Conservation (phyloP, 2,113 vertebrate genomes). For the Mellivora capensis region DNA sequence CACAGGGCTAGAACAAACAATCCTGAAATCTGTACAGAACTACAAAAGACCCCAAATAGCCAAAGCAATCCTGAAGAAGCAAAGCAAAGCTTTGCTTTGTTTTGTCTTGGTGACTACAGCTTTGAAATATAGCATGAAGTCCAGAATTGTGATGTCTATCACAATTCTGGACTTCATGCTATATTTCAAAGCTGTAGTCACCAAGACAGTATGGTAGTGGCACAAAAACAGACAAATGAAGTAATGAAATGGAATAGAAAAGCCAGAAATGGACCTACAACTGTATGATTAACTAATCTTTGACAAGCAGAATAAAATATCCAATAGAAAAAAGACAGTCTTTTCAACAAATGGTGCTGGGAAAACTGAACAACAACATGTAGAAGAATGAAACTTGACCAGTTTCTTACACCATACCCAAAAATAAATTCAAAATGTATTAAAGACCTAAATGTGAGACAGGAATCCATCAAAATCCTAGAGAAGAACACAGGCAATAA, state of each 20-base stretch:
- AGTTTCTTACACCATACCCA: too few relatives aligned
- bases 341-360: too few relatives aligned
- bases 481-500: too few relatives aligned
- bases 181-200: neutral
- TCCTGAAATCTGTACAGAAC: neutral
- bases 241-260: neutral
- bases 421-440: too few relatives aligned
- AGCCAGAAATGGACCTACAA: neutral
- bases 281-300: neutral
- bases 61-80: neutral
- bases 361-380: too few relatives aligned
- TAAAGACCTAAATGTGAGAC: too few relatives aligned
- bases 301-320: neutral
- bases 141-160: too few relatives aligned
- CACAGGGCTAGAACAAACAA: neutral
- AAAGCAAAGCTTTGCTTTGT: neutral
- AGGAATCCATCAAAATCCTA: too few relatives aligned
- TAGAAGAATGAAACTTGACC: too few relatives aligned
- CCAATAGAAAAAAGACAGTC: too few relatives aligned
- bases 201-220: neutral
- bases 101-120: too few relatives aligned
- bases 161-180: neutral
- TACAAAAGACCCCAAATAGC: neutral
- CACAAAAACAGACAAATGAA: neutral
- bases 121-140: too few relatives aligned